Conservation (phyloP, 2,113 vertebrate species). For the Notiomystis cincta region DNA sequence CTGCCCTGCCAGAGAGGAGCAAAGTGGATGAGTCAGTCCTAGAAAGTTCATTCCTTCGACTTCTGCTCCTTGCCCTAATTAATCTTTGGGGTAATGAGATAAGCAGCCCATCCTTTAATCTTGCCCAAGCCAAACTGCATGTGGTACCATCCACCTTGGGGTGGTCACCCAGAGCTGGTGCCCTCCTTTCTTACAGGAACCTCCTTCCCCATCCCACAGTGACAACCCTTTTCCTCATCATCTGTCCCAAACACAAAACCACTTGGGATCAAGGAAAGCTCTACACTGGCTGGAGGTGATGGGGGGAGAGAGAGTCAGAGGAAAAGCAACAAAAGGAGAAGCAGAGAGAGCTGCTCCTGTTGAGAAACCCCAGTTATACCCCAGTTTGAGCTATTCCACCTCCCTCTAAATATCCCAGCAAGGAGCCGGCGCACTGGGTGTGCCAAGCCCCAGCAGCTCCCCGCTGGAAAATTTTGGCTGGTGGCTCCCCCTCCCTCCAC, state of each 20-base stretch:
- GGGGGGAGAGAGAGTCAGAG: neutral
- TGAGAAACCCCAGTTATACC: neutral
- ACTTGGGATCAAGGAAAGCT: neutral
- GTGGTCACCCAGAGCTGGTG: neutral
- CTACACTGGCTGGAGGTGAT: accelerated
- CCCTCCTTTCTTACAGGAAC: neutral
- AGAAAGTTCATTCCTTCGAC: constrained; percentile 7
- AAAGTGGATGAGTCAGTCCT: constrained; percentile 34
- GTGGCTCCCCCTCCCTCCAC: neutral
- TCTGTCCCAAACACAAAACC: neutral
- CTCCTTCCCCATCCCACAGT: neutral
- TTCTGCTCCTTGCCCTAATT: constrained; percentile 14
- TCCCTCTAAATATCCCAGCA: neutral
- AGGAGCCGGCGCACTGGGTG: accelerated
- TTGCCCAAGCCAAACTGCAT: neutral
- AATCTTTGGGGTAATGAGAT: neutral
- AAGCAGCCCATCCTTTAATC: neutral
- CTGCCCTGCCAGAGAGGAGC: neutral
- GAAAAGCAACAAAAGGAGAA: neutral
- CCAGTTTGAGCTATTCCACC: neutral
- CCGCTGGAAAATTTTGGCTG: neutral
- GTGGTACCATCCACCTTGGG: neutral
- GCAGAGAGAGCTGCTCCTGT: neutral
- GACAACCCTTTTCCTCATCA: neutral
- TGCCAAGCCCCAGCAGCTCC: neutral